These are phyloP conservation scores for Buteo buteo DNA, from an alignment of 2,113 vertebrate genomes.

Conservation along the genomic window DNA sequence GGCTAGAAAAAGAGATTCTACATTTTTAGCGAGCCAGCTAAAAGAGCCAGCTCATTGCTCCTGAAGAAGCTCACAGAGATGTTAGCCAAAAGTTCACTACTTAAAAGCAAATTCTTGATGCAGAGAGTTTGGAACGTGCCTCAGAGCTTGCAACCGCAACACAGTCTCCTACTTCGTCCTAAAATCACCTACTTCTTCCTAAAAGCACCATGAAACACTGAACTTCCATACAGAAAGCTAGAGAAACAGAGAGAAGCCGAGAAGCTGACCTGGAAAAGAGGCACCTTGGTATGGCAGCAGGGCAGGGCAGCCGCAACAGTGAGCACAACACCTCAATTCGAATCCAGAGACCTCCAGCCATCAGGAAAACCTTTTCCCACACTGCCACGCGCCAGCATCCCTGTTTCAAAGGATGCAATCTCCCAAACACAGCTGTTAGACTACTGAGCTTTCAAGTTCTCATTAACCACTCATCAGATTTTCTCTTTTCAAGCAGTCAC, in stretches of 20 bases:
- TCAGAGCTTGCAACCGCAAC: neutral
- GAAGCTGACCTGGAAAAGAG: neutral
- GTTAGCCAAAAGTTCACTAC: neutral
- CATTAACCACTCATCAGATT: neutral
- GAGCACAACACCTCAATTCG: accelerated
- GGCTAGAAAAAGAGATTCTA: neutral
- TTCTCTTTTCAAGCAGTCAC: neutral
- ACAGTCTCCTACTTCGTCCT: neutral
- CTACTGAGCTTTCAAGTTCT: neutral
- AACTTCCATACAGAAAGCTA: neutral
- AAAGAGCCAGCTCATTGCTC: neutral
- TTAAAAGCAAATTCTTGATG: neutral
- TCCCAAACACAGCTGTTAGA: neutral
- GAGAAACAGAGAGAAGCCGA: neutral
- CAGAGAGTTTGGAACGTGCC: neutral
- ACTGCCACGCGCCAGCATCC: accelerated
- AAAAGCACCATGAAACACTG: accelerated
- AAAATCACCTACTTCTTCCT: neutral
- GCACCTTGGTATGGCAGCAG: neutral
- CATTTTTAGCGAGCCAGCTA: neutral
- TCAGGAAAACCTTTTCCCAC: neutral
- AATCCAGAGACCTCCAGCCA: neutral
- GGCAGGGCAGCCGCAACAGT: neutral
- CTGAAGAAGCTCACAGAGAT: neutral
- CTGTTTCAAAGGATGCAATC: neutral